Evolutionary conservation across 2,113 vertebrate genomes (phyloP), one percentile per base, ranked within the genome.

Genomic region (Thomomys bottae): DNA sequence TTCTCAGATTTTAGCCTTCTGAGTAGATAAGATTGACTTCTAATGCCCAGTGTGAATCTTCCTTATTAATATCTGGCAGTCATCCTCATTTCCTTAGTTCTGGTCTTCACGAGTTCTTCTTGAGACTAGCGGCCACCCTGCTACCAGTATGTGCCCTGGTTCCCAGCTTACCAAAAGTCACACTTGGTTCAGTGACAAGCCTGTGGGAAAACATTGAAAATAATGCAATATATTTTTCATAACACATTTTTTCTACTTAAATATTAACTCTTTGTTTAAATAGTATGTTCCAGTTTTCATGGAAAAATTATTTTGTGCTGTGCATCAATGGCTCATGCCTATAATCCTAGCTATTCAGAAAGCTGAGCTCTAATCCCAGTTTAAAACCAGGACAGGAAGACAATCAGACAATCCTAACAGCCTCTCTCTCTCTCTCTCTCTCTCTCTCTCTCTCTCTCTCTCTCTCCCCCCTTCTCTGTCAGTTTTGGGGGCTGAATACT

Each of bases 151-250:
- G 24, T 3, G 9, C 20, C 38, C 15, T 24, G 38, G 20, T 12
- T 72, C n/a, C 61, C 12, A 8, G 8, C 20, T 42, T 84, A 49
- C 70, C 67, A 72, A 14, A 84, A 2, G 54, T 10, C 4, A 66
- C 20, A 3, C 12, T 49, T 67, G 3, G 26, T 17, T 20, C 26
- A 11, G 54, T 89, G 24, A 38, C 18, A 28, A 70, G 73, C n/a
- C 40, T 70, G 40, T 57, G 54, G 21, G 9, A 70, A 94, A 92
- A 57, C 73, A 21, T 70, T 63, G 42, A 75, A 87, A 81, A 83
- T 81, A 66, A 76, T 61, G 10, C 20, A 17, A 18, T 71, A 28
- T n/a, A 24, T 67, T 82, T 92, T 84, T 79, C 59, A 80, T 32
- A 34, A 68, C 4, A 54, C 20, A 54, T 23, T 36, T 49, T 30